Conservation (phyloP, 2,113 vertebrate species). For the Tretioscincus oriximinensis region DNA sequence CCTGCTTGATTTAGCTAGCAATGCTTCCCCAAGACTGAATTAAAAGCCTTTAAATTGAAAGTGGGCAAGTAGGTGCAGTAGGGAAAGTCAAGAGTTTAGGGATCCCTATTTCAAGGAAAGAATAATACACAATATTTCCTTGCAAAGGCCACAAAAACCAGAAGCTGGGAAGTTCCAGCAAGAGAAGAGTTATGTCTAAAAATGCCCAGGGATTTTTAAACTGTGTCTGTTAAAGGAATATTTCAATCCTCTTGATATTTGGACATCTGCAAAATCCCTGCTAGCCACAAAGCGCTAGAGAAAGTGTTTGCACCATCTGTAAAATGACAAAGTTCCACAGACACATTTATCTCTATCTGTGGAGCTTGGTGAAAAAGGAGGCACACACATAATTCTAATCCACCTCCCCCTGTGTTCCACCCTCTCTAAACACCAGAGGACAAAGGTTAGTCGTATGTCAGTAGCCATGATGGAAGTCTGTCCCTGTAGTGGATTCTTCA, state of each 20-base stretch:
- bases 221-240: slow-evolving; percentile 38
- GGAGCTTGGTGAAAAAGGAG: slow-evolving; percentile 8
- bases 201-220: background rate
- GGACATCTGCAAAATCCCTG: slow-evolving; percentile 31
- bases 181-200: slow-evolving; percentile 22
- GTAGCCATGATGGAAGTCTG: background rate
- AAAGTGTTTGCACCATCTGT: slow-evolving; percentile 11
- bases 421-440: background rate
- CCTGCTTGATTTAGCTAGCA: slow-evolving; percentile 31
- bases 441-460: slow-evolving; percentile 6
- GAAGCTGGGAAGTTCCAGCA: background rate
- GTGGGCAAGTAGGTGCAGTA: slow-evolving; percentile 10
- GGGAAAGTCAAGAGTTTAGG: background rate
- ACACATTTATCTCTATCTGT: slow-evolving; percentile 32
- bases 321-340: slow-evolving; percentile 41
- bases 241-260: slow-evolving; percentile 26
- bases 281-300: slow-evolving; percentile 26
- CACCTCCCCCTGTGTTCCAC: background rate
- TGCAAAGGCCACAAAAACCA: slow-evolving; percentile 7
- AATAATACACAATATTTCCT: slow-evolving; percentile 22
- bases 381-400: background rate
- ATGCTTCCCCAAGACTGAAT: background rate
- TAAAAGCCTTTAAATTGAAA: slow-evolving; percentile 37
- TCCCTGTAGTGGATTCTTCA: background rate
- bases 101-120: slow-evolving; percentile 26